Evolutionary conservation across 2,113 vertebrate genomes (phyloP), one percentile per base, ranked within the genome.

Genomic region (Apteryx mantelli): DNA sequence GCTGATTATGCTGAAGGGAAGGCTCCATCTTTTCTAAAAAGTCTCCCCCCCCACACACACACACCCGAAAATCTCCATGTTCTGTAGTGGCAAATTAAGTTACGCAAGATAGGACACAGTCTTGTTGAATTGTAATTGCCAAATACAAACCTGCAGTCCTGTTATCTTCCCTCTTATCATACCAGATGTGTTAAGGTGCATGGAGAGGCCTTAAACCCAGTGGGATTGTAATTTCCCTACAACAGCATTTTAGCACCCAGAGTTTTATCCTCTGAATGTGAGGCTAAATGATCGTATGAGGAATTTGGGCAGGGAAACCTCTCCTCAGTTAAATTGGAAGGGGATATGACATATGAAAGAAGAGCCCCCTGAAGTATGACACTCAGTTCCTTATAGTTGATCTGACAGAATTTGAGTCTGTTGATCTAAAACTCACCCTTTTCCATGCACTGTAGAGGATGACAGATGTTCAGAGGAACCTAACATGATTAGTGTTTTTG

Each of bases 401-500:
- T 91, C 81, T 95, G 87, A 76, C 52, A 93, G 88, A 64, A 66
- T 17, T 3, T 7, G 73, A 55, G 44, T 56, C 74, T 70, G 83
- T 92, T 87, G 81, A 94, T 95, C 91, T 95, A 83, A 96, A 96
- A 25, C 71, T 91, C 53, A 68, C 36, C 34, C 68, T 88, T 89
- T 93, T 95, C 71, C 7, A 3, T 34, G 32, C 36, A 20, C 42
- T 64, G 56, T 68, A 56, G 44, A 91, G 32, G 64, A 88, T 96
- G 94, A 96, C 82, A 91, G 93, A 91, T 96, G 79, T 97, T 95
- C 87, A 93, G 88, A 86, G 76, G 79, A 68, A 93, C 79, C 50
- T 91, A 91, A 92, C 34, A 38, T 84, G 90, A 91, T 92, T 90
- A 90, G 61, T 1, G 5, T 21, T 94, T 94, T 94, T 96, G 84